Evolutionary conservation across 2,888 invertebrate genomes (phyloP), one percentile per base, ranked within the genome.

Genomic region (Calliphora vomitoria): DNA sequence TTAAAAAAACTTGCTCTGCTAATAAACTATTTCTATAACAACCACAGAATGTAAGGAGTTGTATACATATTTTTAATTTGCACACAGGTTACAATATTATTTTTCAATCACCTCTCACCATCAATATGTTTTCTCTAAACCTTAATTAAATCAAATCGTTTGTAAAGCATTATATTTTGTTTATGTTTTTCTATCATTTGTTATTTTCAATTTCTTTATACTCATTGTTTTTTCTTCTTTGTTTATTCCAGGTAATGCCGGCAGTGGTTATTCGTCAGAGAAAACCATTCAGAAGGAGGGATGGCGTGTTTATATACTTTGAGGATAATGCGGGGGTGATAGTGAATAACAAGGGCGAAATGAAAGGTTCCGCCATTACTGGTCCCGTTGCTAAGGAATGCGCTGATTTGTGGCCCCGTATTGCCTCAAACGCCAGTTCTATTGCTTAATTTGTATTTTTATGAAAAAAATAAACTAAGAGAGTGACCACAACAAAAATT

Each of bases 341-440:
- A 94, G 99, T 99, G 80, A 99, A 99, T 94, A 99, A 99, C 94
- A 99, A 99, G 94, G 99, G 99, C 88, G 99, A 99, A 95, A 99
- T 99, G 99, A 99, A 99, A 95, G 99, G 98, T 86, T 99, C 99
- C 20, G 99, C 99, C 88, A 99, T 99, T 93, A 99, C 99, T 72
- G 99, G 99, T 90, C 99, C 99, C 79, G 99, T 99, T 44, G 99
- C 99, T 41, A 99, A 99, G 95, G 99, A 99, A 95, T 99, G 99
- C 94, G 99, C 99, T 80, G 99, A 99, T 94, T 95, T 99, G 90
- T 99, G 99, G 99, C 99, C 99, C 90, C 98, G 99, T 95, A 99
- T 99, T 94, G 99, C 99, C 84, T 99, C 99, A 79, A 99, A 99
- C 94, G 99, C 99, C 88, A 98, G 99, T 95, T 99, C 99, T 93